Conservation (phyloP, 2,113 vertebrate genomes). For the Tragulus kanchil region DNA sequence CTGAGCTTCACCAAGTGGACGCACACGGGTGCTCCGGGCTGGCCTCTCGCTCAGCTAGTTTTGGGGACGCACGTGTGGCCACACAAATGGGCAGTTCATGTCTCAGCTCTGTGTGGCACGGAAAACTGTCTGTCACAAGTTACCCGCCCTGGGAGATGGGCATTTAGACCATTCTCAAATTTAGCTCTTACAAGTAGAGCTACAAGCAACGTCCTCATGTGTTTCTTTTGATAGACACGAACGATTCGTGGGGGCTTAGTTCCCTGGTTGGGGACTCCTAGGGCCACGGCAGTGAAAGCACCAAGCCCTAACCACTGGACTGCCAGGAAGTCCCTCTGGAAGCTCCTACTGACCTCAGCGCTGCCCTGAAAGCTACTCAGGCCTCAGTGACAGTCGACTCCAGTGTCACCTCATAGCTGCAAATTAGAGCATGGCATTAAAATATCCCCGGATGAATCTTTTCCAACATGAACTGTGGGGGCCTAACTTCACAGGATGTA, state of each 20-base stretch:
- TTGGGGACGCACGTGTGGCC: accelerated
- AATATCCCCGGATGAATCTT: neutral
- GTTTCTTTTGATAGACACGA: neutral
- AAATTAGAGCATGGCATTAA: neutral
- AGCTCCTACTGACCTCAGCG: neutral
- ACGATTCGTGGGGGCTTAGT: neutral
- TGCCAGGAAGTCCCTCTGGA: neutral
- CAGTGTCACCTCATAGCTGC: neutral
- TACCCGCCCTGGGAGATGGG: neutral
- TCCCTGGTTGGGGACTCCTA: neutral
- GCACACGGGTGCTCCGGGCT: neutral
- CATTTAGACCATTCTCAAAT: neutral
- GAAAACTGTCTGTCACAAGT: too few species aligned
- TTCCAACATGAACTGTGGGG: neutral
- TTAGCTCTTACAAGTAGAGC: too few species aligned
- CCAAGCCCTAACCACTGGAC: neutral
- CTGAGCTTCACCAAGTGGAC: too few species aligned
- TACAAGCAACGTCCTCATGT: accelerated
- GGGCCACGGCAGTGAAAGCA: neutral
- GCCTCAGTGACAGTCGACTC: neutral
- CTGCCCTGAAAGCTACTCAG: neutral
- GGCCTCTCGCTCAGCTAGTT: accelerated
- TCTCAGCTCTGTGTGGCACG: neutral
- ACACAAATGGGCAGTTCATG: accelerated
- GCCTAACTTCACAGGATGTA: neutral